Evolutionary conservation across 2,113 vertebrate genomes (phyloP).

Genomic region (Brachyhypopomus gauderio): DNA sequence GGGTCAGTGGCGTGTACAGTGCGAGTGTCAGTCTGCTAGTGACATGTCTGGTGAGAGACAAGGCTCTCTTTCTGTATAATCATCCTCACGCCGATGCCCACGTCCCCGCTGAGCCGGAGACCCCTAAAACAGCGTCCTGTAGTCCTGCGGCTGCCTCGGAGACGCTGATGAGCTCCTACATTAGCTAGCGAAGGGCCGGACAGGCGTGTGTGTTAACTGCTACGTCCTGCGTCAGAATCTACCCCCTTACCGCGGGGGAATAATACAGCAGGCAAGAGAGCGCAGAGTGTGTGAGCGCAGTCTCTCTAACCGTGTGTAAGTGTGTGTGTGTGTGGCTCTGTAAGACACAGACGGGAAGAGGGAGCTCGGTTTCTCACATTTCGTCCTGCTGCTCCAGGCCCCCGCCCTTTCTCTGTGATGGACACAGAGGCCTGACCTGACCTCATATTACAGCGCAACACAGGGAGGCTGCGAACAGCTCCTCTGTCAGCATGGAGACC

Average conservation of each 20-base stretch:
- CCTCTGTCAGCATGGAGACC: slow-evolving; percentile 19
- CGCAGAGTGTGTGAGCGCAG: background rate
- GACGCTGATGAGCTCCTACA: slow-evolving; percentile 31
- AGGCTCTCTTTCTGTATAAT: slow-evolving; percentile 45
- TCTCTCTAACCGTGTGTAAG: background rate
- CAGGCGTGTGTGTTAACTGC: slow-evolving; percentile 19
- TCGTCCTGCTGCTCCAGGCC: background rate
- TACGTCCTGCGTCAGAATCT: background rate
- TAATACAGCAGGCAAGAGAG: slow-evolving; percentile 11
- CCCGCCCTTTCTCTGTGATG: background rate
- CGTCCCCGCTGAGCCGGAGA: slow-evolving; percentile 31
- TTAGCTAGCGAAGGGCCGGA: slow-evolving; percentile 23
- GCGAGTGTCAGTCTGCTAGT: slow-evolving; percentile 30
- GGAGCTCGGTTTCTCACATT: background rate
- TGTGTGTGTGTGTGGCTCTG: background rate
- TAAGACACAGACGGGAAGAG: background rate
- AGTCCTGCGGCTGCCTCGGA: background rate
- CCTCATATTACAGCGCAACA: slow-evolving; percentile 16
- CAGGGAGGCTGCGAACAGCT: slow-evolving; percentile 1
- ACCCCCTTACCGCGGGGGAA: background rate
- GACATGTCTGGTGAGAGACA: slow-evolving; percentile 36
- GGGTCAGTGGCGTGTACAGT: slow-evolving; percentile 45
- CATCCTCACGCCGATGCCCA: slow-evolving; percentile 39
- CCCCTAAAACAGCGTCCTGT: slow-evolving; percentile 21
- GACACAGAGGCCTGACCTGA: slow-evolving; percentile 29